Percentiles rank a stretch among this genome's conserved stretches.
Conservation (phyloP, 2,113 vertebrate genomes). For the Cheirogaleus medius region DNA sequence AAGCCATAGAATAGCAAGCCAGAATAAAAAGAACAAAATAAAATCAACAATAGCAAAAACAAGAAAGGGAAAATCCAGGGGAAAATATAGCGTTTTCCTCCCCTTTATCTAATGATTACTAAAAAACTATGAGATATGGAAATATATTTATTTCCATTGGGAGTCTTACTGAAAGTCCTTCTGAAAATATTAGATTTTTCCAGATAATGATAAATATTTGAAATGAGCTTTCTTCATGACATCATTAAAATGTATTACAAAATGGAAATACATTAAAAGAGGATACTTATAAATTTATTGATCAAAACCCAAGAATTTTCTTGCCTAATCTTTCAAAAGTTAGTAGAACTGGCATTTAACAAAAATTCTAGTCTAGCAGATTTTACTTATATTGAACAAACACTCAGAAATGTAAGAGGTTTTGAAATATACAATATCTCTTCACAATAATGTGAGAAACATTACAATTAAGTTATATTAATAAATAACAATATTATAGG, state of each 20-base stretch:
- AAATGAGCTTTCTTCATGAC: neutral
- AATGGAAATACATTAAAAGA: neutral
- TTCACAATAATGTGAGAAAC: neutral
- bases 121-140: neutral
- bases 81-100: neutral
- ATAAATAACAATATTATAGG: neutral
- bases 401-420: neutral
- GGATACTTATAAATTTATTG: neutral
- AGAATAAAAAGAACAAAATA: neutral
- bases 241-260: neutral
- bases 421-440: neutral
- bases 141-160: neutral
- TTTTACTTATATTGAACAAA: neutral
- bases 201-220: neutral
- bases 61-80: neutral
- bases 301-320: neutral
- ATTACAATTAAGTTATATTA: neutral
- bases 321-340: neutral
- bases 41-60: neutral
- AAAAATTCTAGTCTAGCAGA: neutral
- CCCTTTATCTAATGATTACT: neutral
- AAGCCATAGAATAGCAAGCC: neutral
- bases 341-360: neutral
- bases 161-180: neutral
- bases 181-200: neutral